These are phyloP conservation scores for Melanotaenia trifasciata DNA, from an alignment of 2,797 vertebrate species.

Conservation along the genomic window DNA sequence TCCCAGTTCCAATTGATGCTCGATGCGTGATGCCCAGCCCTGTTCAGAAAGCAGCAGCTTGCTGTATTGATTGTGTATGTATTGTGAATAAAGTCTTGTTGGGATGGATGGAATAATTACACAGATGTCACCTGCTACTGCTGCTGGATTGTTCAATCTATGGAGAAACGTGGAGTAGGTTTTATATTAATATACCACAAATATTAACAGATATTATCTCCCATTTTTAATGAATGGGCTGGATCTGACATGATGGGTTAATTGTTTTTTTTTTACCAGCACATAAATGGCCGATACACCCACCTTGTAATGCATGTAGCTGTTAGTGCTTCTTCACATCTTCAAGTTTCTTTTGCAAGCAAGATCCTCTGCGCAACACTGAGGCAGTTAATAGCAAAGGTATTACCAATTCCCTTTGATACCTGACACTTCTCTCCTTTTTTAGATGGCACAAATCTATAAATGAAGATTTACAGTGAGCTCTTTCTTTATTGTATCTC, in stretches of 20 bases:
- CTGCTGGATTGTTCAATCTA: background rate
- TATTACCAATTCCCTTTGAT: background rate
- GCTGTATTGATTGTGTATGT: constrained; percentile 66
- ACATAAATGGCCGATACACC: background rate
- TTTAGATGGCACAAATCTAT: background rate
- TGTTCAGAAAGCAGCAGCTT: constrained; percentile 17
- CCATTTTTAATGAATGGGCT: background rate
- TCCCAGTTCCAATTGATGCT: too few species aligned
- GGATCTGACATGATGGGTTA: background rate
- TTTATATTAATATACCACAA: background rate
- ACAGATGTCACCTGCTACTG: background rate
- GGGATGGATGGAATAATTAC: constrained; percentile 53
- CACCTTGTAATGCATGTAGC: background rate
- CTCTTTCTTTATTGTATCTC: background rate
- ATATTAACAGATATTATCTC: background rate
- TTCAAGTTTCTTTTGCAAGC: background rate
- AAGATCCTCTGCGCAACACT: background rate
- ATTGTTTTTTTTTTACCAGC: background rate
- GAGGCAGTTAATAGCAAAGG: background rate
- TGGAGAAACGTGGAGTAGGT: background rate
- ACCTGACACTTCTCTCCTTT: background rate
- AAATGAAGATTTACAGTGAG: background rate
- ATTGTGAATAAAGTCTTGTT: constrained; percentile 54
- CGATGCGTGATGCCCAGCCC: too few species aligned
- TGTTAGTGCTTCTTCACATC: background rate